Base-by-base conservation (phyloP, 2,113 vertebrate species). In the Aviceda subcristata region DNA sequence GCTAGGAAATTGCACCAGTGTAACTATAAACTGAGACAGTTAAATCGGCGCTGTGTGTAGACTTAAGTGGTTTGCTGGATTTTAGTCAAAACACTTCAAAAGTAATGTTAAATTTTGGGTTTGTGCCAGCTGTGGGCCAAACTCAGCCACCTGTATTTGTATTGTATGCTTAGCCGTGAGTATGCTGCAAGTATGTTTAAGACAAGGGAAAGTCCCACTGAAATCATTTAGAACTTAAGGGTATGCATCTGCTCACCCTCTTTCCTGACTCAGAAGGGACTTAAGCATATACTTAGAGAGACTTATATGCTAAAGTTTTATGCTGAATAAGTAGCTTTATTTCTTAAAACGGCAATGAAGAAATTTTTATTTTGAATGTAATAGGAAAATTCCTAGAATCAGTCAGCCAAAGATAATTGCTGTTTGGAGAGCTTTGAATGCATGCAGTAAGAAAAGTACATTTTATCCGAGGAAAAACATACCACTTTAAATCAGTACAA, bases 341-440 rank as follows among this genome's bases (percentile, higher is more conserved):
- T 95, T 92, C 73, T 75, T 82, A 36, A 75, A 94, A 81, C 68
- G 67, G 69, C 62, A 89, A 24, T 50, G 57, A 64, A 92, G 59
- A 94, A 89, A 92, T 94, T 94, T 73, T 85, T 90, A 89, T 92
- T 94, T 95, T 92, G 48, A 94, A 73, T 57, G 92, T 76, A 94
- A 85, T 53, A 75, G 84, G 92, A 95, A 96, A 95, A 95, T 94
- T 94, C 88, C 86, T 92, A 79, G 69, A 92, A 94, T 92, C 80
- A 78, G 92, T 89, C 76, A 89, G 94, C 91, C 97, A 97, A 97
- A 95, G 89, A 94, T 96, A 95, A 97, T 91, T 94, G 83, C 69
- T 92, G 29, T 78, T 95, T 85, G 91, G 95, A 96, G 80, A 89
- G 53, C 24, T 94, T 67, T 94, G 46, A 87, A 63, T 50, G 45